phyloP scores from a whole-genome alignment of 2,113 vertebrate species.

The Actenoides hombroni region DNA sequence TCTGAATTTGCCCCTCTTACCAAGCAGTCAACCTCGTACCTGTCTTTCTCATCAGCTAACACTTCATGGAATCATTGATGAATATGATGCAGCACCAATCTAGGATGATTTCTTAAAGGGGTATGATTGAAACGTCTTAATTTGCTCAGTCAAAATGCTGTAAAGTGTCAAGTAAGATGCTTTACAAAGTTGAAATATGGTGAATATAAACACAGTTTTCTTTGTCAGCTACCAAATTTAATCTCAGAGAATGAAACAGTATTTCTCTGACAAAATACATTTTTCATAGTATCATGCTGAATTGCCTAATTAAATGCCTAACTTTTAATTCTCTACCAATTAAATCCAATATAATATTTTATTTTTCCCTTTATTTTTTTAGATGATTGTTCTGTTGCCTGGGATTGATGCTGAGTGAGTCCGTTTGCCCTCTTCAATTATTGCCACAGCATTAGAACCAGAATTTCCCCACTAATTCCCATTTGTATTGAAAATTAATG shows the following conservation, averaged over 20 bases:
- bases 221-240: neutral
- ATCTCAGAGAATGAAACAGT: neutral
- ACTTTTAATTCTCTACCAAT: neutral
- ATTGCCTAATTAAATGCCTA: neutral
- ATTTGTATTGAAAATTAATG: neutral
- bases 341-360: neutral
- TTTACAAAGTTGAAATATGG: neutral
- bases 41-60: neutral
- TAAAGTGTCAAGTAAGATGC: neutral
- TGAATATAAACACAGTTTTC: neutral
- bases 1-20: neutral
- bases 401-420: neutral
- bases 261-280: neutral
- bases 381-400: neutral
- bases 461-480: neutral
- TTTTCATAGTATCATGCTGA: neutral
- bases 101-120: neutral
- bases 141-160: neutral
- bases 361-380: neutral
- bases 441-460: neutral
- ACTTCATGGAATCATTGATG: neutral
- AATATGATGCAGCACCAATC: neutral
- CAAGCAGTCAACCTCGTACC: neutral
- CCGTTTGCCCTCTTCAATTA: neutral
- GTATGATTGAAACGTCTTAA: neutral